These are phyloP conservation scores for Lysandra coridon DNA, from an alignment of 2,888 invertebrate species.

Conservation along the genomic window DNA sequence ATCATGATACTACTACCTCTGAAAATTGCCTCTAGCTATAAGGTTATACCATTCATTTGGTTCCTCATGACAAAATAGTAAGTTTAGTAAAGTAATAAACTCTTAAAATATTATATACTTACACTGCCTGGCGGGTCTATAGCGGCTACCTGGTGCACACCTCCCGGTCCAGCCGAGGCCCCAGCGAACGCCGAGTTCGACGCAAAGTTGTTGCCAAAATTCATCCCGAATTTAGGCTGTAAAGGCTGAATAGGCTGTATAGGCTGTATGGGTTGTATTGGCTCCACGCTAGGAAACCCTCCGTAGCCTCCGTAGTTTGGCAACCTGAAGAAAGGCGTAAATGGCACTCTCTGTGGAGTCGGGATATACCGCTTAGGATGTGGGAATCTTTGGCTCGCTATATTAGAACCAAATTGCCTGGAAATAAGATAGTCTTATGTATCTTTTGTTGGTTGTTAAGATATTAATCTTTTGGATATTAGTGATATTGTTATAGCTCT, in stretches of 20 bases:
- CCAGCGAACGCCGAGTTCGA: constrained; percentile 73
- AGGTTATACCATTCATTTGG: no score
- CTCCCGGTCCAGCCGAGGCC: constrained; percentile 77
- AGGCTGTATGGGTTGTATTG: not conserved
- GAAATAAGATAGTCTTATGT: constrained; percentile 44
- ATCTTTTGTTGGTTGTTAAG: not conserved
- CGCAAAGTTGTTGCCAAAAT: constrained; percentile 31
- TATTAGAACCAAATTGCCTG: constrained; percentile 63
- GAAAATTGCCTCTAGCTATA: no score
- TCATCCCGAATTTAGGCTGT: constrained; percentile 34
- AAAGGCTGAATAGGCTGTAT: not conserved
- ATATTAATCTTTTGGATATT: not conserved
- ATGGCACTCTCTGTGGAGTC: constrained; percentile 53
- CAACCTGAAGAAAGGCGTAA: constrained; percentile 63
- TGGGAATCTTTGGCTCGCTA: constrained; percentile 56
- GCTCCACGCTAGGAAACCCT: constrained; percentile 45
- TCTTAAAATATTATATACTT: constrained; percentile 45
- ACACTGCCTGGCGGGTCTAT: constrained; percentile 83
- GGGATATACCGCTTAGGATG: not conserved
- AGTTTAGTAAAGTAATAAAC: no score
- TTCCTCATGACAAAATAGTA: no score
- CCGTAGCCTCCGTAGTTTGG: constrained; percentile 45
- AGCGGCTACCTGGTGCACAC: constrained; percentile 78
- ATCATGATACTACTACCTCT: no score
- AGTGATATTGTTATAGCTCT: not conserved